Conservation (phyloP, 2,888 invertebrate species). For the Agonopterix heracliana region DNA sequence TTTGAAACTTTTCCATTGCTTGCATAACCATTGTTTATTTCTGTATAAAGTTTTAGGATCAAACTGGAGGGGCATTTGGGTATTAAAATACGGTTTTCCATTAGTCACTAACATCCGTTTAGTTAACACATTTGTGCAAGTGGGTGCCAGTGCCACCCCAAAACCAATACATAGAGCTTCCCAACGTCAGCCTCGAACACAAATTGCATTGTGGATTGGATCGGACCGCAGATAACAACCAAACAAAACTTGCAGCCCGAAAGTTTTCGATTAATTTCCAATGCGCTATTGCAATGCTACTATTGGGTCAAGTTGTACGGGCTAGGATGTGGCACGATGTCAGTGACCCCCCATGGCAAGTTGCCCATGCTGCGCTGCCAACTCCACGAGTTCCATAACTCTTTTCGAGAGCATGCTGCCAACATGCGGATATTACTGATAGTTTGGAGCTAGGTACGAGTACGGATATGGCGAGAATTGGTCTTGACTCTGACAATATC, state of each 20-base stretch:
- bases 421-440: not conserved
- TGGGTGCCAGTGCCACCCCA: no score
- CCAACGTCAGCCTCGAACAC: no score
- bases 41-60: not conserved
- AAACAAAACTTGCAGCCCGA: not conserved
- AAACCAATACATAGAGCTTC: no score
- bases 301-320: not conserved
- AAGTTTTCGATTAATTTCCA: not conserved
- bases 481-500: no score
- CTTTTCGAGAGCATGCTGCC: slow-evolving; percentile 6
- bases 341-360: slow-evolving; percentile 18
- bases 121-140: no score
- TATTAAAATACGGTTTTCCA: no score
- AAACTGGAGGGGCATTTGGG: not conserved
- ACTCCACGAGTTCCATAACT: slow-evolving; percentile 26
- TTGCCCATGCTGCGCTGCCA: slow-evolving; percentile 25
- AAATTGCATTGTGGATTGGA: no score
- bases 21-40: not conserved
- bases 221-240: no score
- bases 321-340: not conserved
- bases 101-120: no score
- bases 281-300: not conserved
- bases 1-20: slow-evolving; percentile 8
- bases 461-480: no score
- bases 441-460: no score